A percentile compares a stretch with the other conserved stretches of the same genome.
Evolutionary conservation across 2,113 vertebrate genomes (phyloP).

Genomic region (Hippocampus barbouri): DNA sequence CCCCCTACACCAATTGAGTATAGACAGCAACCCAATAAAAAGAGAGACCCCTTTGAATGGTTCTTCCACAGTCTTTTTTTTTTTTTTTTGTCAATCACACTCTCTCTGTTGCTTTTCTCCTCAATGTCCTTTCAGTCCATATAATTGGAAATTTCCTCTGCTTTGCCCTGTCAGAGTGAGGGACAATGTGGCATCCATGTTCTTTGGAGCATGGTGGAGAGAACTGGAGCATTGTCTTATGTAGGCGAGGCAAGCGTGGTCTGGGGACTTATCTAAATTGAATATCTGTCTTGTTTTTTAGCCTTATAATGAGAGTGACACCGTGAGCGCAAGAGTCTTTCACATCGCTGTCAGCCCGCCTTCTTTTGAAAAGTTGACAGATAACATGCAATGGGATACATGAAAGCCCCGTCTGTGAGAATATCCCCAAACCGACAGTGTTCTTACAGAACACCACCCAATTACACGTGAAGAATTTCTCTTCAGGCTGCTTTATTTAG

Average conservation of each 20-base stretch:
- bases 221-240: constrained; percentile 73
- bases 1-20: background rate
- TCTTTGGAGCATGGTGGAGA: constrained; percentile 67
- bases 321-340: constrained; percentile 58
- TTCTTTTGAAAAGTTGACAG: constrained; percentile 73
- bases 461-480: constrained; percentile 53
- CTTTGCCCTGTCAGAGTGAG: constrained; percentile 60
- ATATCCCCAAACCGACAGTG: constrained; percentile 43
- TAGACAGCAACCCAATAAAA: constrained; percentile 37
- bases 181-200: constrained; percentile 68
- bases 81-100: constrained; percentile 19
- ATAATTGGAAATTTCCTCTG: constrained; percentile 71
- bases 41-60: constrained; percentile 31
- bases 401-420: constrained; percentile 61
- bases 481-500: constrained; percentile 23
- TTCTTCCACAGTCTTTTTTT: constrained; percentile 28
- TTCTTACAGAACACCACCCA: constrained; percentile 59
- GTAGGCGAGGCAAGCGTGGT: constrained; percentile 61
- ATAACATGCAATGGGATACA: constrained; percentile 69
- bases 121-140: constrained; percentile 45
- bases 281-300: constrained; percentile 79
- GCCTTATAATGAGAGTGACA: constrained; percentile 71
- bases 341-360: constrained; percentile 57
- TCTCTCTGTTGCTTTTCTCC: constrained; percentile 16
- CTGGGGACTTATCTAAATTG: constrained; percentile 78